These are phyloP conservation scores for Romanogobio albipinnatus DNA, from an alignment of 2,113 vertebrate species.

Conservation along the genomic window DNA sequence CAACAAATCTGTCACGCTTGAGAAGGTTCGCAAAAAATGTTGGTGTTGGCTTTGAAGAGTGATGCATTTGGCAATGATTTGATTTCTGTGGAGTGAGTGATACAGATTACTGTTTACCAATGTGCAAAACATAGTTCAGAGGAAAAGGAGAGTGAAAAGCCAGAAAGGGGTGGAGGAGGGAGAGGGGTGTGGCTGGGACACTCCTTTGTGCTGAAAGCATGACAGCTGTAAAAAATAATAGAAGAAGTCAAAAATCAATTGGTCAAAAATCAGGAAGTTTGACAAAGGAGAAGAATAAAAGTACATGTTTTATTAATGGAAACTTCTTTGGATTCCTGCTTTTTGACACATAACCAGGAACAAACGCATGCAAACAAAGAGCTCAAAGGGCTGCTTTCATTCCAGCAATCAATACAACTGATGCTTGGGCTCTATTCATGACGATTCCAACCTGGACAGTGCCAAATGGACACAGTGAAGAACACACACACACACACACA, in stretches of 20 bases:
- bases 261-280: not conserved
- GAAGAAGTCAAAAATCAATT: slow-evolving; percentile 14
- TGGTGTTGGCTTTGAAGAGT: not conserved
- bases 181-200: not conserved
- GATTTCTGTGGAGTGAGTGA: slow-evolving; percentile 6
- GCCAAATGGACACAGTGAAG: not conserved
- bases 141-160: not conserved
- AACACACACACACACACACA: no score
- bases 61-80: not conserved
- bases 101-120: slow-evolving; percentile 3
- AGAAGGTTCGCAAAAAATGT: not conserved
- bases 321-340: not conserved
- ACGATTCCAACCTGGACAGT: not conserved
- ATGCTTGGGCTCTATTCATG: not conserved
- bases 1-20: not conserved
- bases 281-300: not conserved
- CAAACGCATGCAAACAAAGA: not conserved
- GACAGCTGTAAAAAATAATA: not conserved
- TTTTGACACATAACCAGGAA: not conserved
- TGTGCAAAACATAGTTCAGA: not conserved
- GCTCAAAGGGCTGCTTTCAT: not conserved
- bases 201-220: not conserved
- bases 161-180: not conserved
- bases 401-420: not conserved
- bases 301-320: not conserved